Percentiles rank a stretch among this genome's conserved stretches.
Evolutionary conservation across 2,888 invertebrate species (phyloP).

Genomic region (Meiosimyza decipiens): DNA sequence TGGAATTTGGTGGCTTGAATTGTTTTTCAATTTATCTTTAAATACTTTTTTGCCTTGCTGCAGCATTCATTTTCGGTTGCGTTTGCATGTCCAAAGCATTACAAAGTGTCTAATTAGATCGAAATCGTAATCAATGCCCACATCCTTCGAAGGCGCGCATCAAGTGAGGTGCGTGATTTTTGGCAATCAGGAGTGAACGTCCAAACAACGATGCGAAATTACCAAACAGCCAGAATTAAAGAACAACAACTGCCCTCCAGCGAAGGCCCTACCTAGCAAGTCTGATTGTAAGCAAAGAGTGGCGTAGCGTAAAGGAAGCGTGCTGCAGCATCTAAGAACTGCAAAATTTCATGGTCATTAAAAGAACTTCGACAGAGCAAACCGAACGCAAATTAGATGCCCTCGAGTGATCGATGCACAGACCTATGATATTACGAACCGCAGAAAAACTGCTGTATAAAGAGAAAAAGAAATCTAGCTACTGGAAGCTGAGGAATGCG

Average conservation of each 20-base stretch:
- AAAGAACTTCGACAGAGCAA: slow-evolving; percentile 31
- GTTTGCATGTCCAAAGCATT: slow-evolving; percentile 31
- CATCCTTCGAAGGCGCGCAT: slow-evolving; percentile 20
- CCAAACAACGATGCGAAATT: not conserved
- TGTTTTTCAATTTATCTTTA: no score
- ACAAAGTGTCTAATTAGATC: slow-evolving; percentile 29
- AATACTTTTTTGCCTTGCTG: no score
- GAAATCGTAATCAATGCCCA: slow-evolving; percentile 29
- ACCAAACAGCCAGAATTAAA: not conserved
- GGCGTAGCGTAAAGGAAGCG: slow-evolving; percentile 24
- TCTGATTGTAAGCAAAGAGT: not conserved
- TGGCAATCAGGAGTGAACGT: slow-evolving; percentile 18
- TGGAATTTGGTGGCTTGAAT: no score
- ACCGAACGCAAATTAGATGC: not conserved
- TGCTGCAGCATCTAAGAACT: slow-evolving; percentile 48
- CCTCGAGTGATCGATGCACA: not conserved
- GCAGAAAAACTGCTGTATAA: no score
- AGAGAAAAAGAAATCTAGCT: not conserved
- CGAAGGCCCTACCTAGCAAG: not conserved
- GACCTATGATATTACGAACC: slow-evolving; percentile 12
- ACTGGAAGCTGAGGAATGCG: slow-evolving; percentile 26
- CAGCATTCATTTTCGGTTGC: not conserved
- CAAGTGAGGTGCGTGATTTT: slow-evolving; percentile 27
- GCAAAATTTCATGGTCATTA: slow-evolving; percentile 63
- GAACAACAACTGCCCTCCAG: not conserved